These are phyloP conservation scores for Melanostoma mellinum DNA, from an alignment of 2,888 invertebrate species.

Conservation along the genomic window DNA sequence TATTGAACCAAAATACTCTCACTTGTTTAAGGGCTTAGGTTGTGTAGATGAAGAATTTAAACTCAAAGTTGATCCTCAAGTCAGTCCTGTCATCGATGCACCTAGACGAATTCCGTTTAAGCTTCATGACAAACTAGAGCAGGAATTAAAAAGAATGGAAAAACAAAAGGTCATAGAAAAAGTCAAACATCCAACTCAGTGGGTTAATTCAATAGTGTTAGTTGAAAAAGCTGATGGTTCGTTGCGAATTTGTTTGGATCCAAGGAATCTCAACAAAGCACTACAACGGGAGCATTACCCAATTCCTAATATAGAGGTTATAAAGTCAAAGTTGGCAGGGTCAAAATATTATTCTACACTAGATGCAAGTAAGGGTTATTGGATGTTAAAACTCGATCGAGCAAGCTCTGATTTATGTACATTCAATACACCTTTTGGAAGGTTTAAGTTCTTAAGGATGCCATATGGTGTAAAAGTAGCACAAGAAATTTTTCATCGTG, in stretches of 20 bases:
- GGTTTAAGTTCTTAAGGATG: conserved; percentile 52
- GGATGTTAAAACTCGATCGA: conserved; percentile 68
- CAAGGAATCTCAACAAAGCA: conserved; percentile 32
- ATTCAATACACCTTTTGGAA: conserved; percentile 71
- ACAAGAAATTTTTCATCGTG: conserved; percentile 38
- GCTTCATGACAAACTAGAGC: conserved; percentile 7
- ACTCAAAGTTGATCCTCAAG: conserved; percentile 7
- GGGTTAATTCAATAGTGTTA: conserved; percentile 26
- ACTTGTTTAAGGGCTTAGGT: conserved; percentile 19
- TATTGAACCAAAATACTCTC: neutral
- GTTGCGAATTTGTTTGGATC: conserved; percentile 29
- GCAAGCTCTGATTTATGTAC: conserved; percentile 67
- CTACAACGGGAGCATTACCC: conserved; percentile 10
- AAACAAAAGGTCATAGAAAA: neutral
- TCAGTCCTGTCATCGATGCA: conserved; percentile 21
- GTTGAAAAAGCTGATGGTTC: conserved; percentile 25
- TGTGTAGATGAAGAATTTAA: neutral
- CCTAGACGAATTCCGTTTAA: conserved; percentile 25
- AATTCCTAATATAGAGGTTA: conserved; percentile 11
- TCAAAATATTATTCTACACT: conserved; percentile 25
- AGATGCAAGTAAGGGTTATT: conserved; percentile 61
- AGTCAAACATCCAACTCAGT: conserved; percentile 13
- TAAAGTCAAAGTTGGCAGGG: too few species aligned
- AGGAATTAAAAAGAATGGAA: conserved; percentile 29
- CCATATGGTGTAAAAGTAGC: conserved; percentile 43